Evolutionary conservation across 1,140 invertebrate species (phyloP).

Genomic region (Potamilus streckersoni): DNA sequence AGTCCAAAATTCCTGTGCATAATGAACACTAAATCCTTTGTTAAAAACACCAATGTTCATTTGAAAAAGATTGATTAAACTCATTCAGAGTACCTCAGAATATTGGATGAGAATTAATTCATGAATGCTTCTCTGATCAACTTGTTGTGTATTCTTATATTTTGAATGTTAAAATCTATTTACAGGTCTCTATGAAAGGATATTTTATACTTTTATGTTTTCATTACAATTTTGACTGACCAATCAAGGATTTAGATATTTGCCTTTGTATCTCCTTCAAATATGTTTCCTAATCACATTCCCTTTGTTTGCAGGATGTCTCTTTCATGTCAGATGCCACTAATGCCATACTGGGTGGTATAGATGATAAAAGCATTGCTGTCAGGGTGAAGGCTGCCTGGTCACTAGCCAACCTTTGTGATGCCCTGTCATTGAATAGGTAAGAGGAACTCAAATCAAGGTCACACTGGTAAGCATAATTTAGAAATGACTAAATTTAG

Average conservation of each 20-base stretch:
- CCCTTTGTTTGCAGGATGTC: slow-evolving; percentile 61
- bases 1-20: too few relatives aligned
- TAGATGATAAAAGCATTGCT: slow-evolving; percentile 75
- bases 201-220: background rate
- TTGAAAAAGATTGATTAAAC: too few relatives aligned
- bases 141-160: too few relatives aligned
- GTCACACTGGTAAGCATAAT: too few relatives aligned
- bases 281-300: slow-evolving; percentile 1
- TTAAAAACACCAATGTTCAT: too few relatives aligned
- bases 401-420: slow-evolving; percentile 86
- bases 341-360: slow-evolving; percentile 75
- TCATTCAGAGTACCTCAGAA: too few relatives aligned
- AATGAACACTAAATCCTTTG: too few relatives aligned
- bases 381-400: slow-evolving; percentile 85
- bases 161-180: background rate
- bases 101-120: too few relatives aligned
- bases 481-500: too few relatives aligned
- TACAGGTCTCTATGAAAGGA: background rate
- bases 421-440: slow-evolving; percentile 78
- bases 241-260: background rate
- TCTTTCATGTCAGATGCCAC: slow-evolving; percentile 78
- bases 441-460: slow-evolving; percentile 48
- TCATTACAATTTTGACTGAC: background rate
- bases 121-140: too few relatives aligned
- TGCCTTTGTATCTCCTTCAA: background rate